Conservation (phyloP, 2,113 vertebrate species). For the Mobula birostris region DNA sequence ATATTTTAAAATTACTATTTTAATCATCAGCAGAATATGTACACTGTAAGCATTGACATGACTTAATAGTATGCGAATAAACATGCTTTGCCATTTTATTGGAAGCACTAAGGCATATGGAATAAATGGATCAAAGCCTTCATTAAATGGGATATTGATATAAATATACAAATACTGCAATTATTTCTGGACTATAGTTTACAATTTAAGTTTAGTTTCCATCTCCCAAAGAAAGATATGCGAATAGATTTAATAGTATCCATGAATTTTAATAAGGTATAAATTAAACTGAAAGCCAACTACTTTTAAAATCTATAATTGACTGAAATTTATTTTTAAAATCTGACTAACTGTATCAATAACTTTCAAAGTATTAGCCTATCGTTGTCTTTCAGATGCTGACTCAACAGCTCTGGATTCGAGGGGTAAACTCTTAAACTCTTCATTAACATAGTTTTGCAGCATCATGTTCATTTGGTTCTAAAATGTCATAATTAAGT, state of each 20-base stretch:
- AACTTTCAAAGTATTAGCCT: background rate
- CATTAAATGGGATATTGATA: background rate
- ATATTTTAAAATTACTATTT: background rate
- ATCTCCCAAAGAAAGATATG: background rate
- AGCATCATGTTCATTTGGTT: background rate
- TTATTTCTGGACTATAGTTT: background rate
- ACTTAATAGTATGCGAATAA: background rate
- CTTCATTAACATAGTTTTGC: background rate
- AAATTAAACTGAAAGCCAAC: conserved; percentile 2
- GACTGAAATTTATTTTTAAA: background rate
- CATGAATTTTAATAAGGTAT: background rate
- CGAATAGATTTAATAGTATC: background rate
- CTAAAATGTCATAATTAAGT: background rate
- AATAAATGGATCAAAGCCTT: background rate
- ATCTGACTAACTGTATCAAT: background rate
- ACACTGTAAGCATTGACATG: background rate
- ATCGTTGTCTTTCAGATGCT: background rate
- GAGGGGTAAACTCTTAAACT: background rate
- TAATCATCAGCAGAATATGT: background rate
- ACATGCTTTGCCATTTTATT: background rate
- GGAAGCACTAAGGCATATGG: background rate
- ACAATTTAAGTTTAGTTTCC: background rate
- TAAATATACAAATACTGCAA: background rate
- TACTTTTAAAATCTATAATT: conserved; percentile 4
- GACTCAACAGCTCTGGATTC: background rate